Percentiles rank a stretch among this genome's conserved stretches.
phyloP scores from a whole-genome alignment of 1,140 invertebrate genomes.

The Sarcophaga bullata region DNA sequence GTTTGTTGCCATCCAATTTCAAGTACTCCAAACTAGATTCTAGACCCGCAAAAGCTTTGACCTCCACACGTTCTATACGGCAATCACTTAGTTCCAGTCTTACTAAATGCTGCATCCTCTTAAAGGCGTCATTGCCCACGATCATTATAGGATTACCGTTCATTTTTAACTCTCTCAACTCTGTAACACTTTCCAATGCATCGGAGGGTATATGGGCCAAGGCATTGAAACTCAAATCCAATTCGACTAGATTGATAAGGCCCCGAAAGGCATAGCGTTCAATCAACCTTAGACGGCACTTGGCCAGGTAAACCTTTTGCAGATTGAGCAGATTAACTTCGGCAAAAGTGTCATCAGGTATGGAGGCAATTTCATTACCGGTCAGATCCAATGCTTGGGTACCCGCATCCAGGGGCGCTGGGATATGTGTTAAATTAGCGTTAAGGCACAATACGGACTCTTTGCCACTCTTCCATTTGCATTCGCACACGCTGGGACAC shows the following conservation, averaged over 20 bases:
- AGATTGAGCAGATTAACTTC: slow-evolving; percentile 78
- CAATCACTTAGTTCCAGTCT: slow-evolving; percentile 79
- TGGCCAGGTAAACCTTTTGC: slow-evolving; percentile 79
- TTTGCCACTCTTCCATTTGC: slow-evolving; percentile 87
- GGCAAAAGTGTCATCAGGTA: slow-evolving; percentile 78
- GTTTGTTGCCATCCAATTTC: slow-evolving; percentile 78
- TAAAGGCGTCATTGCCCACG: slow-evolving; percentile 77
- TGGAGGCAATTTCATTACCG: slow-evolving; percentile 74
- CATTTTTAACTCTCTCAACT: slow-evolving; percentile 79
- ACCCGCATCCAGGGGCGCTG: slow-evolving; percentile 75
- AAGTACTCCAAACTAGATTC: slow-evolving; percentile 77
- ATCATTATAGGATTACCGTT: slow-evolving; percentile 78
- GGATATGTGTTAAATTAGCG: slow-evolving; percentile 77
- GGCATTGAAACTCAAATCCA: slow-evolving; percentile 80
- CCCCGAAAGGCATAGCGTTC: slow-evolving; percentile 75
- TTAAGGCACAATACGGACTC: slow-evolving; percentile 81
- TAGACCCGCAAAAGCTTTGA: slow-evolving; percentile 77
- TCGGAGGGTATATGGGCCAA: slow-evolving; percentile 76
- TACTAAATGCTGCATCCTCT: slow-evolving; percentile 74
- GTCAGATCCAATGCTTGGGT: slow-evolving; percentile 82
- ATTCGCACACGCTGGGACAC: slow-evolving; percentile 80
- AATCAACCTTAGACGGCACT: slow-evolving; percentile 72
- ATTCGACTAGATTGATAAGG: slow-evolving; percentile 79
- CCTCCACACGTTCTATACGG: slow-evolving; percentile 73
- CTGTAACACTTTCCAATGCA: slow-evolving; percentile 75